Evolutionary conservation across 2,797 vertebrate genomes (phyloP), one percentile per base, ranked within the genome.

Genomic region (Columba guinea): DNA sequence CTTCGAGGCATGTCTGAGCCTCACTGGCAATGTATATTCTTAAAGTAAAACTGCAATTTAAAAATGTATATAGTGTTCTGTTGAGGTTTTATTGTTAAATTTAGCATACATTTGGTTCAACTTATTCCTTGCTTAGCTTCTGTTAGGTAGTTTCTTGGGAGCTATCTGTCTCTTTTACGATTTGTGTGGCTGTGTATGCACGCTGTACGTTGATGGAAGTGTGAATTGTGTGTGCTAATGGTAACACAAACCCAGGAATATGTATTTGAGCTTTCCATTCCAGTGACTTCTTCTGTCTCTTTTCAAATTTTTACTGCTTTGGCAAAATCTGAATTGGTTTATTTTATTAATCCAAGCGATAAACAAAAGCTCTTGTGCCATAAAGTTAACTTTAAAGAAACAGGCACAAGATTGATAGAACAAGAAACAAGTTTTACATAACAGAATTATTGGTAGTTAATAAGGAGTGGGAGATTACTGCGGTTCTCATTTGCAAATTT

Each of bases 121-220:
- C 9, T n/a, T 2, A 4, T 7, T 21, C 16, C 44, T 58, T 3
- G 6, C 34, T 64, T 74, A 56, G 48, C 23, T 44, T 28, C 65
- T 39, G 12, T 4, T 71, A 24, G 65, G 58, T 17, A 41, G 35
- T 3, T 35, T 28, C 14, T 32, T 41, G 71, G 60, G 56, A 37
- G 52, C 18, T 18, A 22, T 11, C 4, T n/a, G 6, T 46, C 15
- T 16, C 17, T 44, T 2, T 9, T 30, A 20, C 32, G 13, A 4
- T 9, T 51, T 11, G 0, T 7, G 51, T 6, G 5, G 56, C 35
- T 49, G 1, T 7, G 2, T 21, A 17, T 27, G 26, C 2, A 0
- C 14, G 37, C 3, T 27, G 34, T 2, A 11, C 10, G 51, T 26
- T 19, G 32, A 41, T 28, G 21, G 9, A 52, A 27, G 34, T 4